Base-by-base conservation (phyloP, 2,888 invertebrate genomes). In the Physocephala rufipes region DNA sequence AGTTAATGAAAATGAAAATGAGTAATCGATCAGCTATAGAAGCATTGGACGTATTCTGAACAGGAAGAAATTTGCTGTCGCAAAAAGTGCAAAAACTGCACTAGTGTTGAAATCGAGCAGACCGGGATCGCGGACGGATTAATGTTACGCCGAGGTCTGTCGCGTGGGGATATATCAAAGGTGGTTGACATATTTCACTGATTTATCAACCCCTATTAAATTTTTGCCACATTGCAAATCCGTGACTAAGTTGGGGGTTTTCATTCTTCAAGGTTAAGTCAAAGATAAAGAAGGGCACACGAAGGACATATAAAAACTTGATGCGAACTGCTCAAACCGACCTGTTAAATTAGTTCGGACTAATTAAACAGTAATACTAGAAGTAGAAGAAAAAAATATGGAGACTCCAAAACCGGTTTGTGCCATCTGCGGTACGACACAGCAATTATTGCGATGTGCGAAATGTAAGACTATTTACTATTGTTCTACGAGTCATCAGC, bases 401-500 rank as follows among this genome's bases (percentile, higher is more conserved):
- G 76, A 76, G 28, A 67, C 67, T 58, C 72, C 61, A 19, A 16
- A 73, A 71, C 78, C 82, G 30, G 79, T 78, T 51, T 85, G 84
- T 73, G 79, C 79, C 73, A 80, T 82, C 63, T 85, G 85, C 69
- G 81, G 82, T 71, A 84, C 83, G 5, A 79, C 78, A n/a, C 78
- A 81, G 67, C 82, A 82, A 71, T 86, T 92, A 78, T 87, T 91
- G 75, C 90, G 93, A 79, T 95, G 95, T 86, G 90, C 90, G 77
- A 90, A 92, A 78, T 95, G 95, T 84, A 91, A 91, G 82, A 86
- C 86, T 73, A 88, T 90, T 66, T 91, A 90, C 85, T 95, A 95
- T 85, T 95, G 95, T 86, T 91, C 91, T 73, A 91, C 90, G 78
- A 91, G 91, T 75, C 95, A 95, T 84, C 95, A 95, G 86, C 90